Evolutionary conservation across 2,888 invertebrate species (phyloP).

Genomic region (Hoplodrina blanda): DNA sequence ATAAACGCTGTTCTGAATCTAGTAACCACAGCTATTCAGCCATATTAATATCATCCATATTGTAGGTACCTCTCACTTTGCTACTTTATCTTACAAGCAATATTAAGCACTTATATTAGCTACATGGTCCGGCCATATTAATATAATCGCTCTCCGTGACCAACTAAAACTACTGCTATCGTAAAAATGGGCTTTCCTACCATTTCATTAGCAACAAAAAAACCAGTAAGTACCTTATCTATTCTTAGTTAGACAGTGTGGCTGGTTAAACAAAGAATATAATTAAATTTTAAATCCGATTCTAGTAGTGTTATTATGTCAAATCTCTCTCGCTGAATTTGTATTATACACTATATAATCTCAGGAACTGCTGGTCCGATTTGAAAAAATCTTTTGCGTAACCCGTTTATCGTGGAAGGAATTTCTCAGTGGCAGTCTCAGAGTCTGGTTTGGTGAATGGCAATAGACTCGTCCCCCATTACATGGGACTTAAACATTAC

Average conservation of each 20-base stretch:
- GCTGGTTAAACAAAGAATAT: neutral
- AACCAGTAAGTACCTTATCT: conserved; percentile 10
- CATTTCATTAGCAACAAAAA: conserved; percentile 32
- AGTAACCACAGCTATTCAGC: neutral
- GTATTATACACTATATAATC: too few relatives aligned
- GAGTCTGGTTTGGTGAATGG: too few relatives aligned
- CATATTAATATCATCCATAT: conserved; percentile 20
- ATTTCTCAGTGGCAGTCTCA: too few relatives aligned
- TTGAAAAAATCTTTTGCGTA: too few relatives aligned
- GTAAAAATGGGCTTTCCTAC: conserved; percentile 25
- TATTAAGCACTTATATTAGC: conserved; percentile 34
- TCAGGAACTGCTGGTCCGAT: too few relatives aligned
- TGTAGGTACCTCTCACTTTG: neutral
- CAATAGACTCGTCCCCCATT: too few relatives aligned
- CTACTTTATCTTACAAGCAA: conserved; percentile 14
- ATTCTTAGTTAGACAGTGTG: neutral
- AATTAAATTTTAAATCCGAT: neutral
- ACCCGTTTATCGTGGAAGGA: too few relatives aligned
- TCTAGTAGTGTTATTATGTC: neutral
- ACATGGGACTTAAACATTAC: too few relatives aligned
- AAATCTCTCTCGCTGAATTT: too few relatives aligned
- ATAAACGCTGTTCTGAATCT: neutral
- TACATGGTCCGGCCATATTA: conserved; percentile 37
- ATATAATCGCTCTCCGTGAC: conserved; percentile 38
- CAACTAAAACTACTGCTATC: conserved; percentile 13